phyloP scores from a whole-genome alignment of 2,888 invertebrate species.

The Sinodicranocentrus sp. region DNA sequence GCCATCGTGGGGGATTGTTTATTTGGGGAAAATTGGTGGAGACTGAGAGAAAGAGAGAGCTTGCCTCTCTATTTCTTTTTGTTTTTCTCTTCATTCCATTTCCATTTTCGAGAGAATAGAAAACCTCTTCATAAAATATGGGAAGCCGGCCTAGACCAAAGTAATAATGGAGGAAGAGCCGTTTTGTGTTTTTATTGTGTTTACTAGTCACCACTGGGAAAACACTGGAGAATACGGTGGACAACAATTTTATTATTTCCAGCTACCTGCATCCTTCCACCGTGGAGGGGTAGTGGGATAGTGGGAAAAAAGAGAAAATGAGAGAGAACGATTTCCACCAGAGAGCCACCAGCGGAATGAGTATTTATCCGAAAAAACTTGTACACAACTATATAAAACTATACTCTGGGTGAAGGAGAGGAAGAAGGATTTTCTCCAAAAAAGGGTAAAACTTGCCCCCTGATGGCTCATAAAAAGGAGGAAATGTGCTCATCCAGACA shows the following conservation, averaged over 20 bases:
- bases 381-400: too few relatives aligned
- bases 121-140: slow-evolving; percentile 13
- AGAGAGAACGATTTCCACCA: too few relatives aligned
- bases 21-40: slow-evolving; percentile 44
- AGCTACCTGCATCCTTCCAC: too few relatives aligned
- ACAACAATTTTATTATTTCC: too few relatives aligned
- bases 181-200: neutral
- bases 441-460: slow-evolving; percentile 36
- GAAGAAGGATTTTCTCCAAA: neutral
- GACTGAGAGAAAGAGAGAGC: slow-evolving; percentile 31
- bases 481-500: slow-evolving; percentile 26
- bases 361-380: too few relatives aligned
- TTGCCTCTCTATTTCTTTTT: neutral
- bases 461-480: slow-evolving; percentile 47
- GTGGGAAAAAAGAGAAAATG: too few relatives aligned
- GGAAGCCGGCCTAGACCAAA: too few relatives aligned
- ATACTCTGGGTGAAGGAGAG: too few relatives aligned
- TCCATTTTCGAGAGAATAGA: neutral
- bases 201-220: neutral
- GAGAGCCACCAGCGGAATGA: too few relatives aligned
- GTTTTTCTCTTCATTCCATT: slow-evolving; percentile 58
- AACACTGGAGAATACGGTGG: too few relatives aligned
- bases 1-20: slow-evolving; percentile 12
- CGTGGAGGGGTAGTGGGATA: too few relatives aligned
- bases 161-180: slow-evolving; percentile 15